Evolutionary conservation across 1,140 invertebrate species (phyloP).

Genomic region (Hydropsyche tenuis): DNA sequence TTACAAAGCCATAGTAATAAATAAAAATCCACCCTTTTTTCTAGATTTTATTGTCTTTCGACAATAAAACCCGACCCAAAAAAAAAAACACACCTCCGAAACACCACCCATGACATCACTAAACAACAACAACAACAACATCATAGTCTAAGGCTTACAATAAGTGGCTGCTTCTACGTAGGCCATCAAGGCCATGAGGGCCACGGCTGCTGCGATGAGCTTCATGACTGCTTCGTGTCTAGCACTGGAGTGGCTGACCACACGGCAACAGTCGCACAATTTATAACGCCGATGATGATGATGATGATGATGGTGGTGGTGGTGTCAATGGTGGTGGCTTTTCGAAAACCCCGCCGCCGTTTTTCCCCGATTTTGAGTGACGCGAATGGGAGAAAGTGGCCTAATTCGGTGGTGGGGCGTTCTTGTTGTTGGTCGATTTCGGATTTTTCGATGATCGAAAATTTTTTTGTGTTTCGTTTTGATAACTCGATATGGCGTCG

Average conservation of each 20-base stretch:
- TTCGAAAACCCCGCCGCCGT: neutral
- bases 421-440: too few relatives aligned
- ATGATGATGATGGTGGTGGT: conserved; percentile 18
- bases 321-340: conserved; percentile 29
- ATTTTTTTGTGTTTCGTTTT: too few relatives aligned
- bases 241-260: conserved; percentile 11
- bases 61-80: too few relatives aligned
- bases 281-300: conserved; percentile 30
- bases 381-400: too few relatives aligned
- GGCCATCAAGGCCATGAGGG: conserved; percentile 30
- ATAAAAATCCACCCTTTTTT: too few relatives aligned
- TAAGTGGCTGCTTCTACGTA: conserved; percentile 25
- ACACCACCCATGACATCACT: conserved; percentile 5
- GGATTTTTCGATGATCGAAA: too few relatives aligned
- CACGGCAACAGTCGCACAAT: conserved; percentile 23
- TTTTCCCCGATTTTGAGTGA: too few relatives aligned
- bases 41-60: too few relatives aligned
- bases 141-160: conserved; percentile 21
- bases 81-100: too few relatives aligned
- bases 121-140: conserved; percentile 36
- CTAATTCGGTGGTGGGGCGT: too few relatives aligned
- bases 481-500: conserved; percentile 16
- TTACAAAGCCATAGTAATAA: too few relatives aligned
- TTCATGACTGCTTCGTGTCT: conserved; percentile 21
- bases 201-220: conserved; percentile 7